Conservation (phyloP, 2,797 vertebrate genomes). For the Xerus rutilus region DNA sequence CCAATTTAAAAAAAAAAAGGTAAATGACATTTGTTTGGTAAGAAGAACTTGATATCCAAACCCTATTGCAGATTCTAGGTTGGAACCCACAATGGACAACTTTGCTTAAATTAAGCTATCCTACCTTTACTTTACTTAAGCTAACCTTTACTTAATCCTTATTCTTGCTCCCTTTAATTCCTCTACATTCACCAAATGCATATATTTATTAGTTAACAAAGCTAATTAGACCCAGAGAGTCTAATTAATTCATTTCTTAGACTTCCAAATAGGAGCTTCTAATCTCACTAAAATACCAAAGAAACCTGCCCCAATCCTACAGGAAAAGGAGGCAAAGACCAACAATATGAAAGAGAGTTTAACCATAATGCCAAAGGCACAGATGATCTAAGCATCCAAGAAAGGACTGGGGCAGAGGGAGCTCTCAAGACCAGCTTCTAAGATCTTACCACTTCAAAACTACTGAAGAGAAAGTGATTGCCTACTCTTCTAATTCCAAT, state of each 20-base stretch:
- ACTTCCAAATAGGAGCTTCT: background rate
- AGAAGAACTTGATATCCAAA: background rate
- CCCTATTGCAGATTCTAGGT: background rate
- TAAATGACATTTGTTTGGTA: background rate
- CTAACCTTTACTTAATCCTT: background rate
- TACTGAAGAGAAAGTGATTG: background rate
- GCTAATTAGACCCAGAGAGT: background rate
- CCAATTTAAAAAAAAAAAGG: background rate
- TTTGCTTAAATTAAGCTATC: conserved; percentile 3
- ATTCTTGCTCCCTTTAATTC: background rate
- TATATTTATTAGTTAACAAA: background rate
- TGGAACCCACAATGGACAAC: background rate
- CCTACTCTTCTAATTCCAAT: background rate
- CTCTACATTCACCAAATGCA: background rate
- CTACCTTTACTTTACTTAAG: background rate
- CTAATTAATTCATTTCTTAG: conserved; percentile 4
- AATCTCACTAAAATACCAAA: background rate
- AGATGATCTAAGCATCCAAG: background rate
- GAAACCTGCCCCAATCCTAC: background rate
- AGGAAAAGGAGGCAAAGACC: background rate
- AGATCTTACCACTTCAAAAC: background rate
- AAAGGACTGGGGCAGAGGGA: background rate
- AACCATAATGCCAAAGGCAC: background rate
- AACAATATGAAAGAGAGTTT: background rate
- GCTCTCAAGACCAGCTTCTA: background rate